A percentile compares a stretch with the other conserved stretches of the same genome.
phyloP scores from a whole-genome alignment of 2,797 vertebrate species.

The Sebastes ruberrimus region DNA sequence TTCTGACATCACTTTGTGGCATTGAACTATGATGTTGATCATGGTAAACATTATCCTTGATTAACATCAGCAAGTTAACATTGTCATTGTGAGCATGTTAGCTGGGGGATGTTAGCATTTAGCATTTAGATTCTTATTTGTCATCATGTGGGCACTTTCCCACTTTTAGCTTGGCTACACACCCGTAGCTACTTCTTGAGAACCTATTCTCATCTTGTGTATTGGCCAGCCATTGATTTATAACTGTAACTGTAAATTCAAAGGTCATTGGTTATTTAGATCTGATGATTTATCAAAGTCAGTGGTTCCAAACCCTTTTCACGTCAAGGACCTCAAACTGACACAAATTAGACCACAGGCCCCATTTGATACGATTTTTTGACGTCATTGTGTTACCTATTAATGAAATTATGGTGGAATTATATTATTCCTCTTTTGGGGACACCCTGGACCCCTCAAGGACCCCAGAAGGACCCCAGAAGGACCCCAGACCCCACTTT shows the following conservation, averaged over 20 bases:
- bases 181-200: background rate
- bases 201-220: background rate
- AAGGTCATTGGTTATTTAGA: background rate
- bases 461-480: no score
- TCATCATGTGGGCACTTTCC: background rate
- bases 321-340: no score
- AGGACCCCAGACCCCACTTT: no score
- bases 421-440: no score
- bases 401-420: no score
- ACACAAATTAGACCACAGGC: no score
- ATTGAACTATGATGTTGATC: background rate
- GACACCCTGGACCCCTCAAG: no score
- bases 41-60: background rate
- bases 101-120: background rate
- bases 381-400: no score
- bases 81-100: background rate
- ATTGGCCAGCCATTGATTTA: background rate
- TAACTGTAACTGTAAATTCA: background rate
- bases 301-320: background rate
- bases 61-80: background rate
- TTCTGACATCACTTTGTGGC: no score
- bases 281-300: background rate
- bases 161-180: background rate
- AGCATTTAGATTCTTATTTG: background rate
- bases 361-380: no score